These are phyloP conservation scores for Acleris sparsana DNA, from an alignment of 2,888 invertebrate species.

Conservation along the genomic window DNA sequence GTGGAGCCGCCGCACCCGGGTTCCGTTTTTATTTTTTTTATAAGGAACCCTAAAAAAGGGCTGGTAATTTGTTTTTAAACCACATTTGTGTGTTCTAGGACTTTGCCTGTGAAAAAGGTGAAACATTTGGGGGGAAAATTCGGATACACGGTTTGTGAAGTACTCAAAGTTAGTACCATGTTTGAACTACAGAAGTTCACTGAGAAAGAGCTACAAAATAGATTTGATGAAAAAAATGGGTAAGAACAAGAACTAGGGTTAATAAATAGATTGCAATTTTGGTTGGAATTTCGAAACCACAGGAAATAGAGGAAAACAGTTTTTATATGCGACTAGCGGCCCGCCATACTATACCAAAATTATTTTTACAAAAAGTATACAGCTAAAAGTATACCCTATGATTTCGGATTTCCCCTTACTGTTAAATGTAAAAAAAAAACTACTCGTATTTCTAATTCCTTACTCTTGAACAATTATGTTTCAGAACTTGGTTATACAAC, in stretches of 20 bases:
- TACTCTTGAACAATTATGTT: conserved; percentile 30
- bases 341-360: too few species aligned
- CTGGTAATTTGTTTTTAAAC: background rate
- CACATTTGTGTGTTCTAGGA: conserved; percentile 54
- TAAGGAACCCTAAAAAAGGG: background rate
- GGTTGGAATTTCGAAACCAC: too few species aligned
- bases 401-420: too few species aligned
- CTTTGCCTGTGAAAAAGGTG: conserved; percentile 91
- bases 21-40: too few species aligned
- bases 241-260: conserved; percentile 69
- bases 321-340: too few species aligned
- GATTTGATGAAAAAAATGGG: conserved; percentile 95
- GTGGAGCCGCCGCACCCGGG: too few species aligned
- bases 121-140: conserved; percentile 97
- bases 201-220: conserved; percentile 87
- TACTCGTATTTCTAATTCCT: too few species aligned
- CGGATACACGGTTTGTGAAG: conserved; percentile 90
- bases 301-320: too few species aligned
- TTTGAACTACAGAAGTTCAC: conserved; percentile 89
- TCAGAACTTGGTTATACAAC: conserved; percentile 92
- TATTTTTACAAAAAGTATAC: too few species aligned
- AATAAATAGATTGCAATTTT: too few species aligned
- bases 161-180: conserved; percentile 89
- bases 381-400: too few species aligned
- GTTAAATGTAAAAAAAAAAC: too few species aligned